These are phyloP conservation scores for Coenonympha glycerion DNA, from an alignment of 2,888 invertebrate species.

Conservation along the genomic window DNA sequence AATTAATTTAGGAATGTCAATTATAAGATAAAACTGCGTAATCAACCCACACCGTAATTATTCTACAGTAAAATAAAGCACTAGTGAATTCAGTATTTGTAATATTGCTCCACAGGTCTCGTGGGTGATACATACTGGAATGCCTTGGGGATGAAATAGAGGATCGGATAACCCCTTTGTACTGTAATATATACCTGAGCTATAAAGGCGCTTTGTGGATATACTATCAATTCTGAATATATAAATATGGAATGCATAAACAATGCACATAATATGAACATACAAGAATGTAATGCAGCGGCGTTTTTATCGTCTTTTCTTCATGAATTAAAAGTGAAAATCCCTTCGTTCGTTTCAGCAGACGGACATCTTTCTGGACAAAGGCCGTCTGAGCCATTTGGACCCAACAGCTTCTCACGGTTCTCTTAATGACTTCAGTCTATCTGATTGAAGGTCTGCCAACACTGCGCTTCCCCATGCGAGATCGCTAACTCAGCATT, in stretches of 20 bases:
- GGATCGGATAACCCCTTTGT: constrained; percentile 7
- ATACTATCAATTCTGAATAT: not conserved
- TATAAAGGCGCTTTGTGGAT: not conserved
- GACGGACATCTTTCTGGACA: too few relatives aligned
- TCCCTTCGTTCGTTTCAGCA: too few relatives aligned
- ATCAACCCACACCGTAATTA: not conserved
- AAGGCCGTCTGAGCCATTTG: too few relatives aligned
- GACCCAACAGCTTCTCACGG: too few relatives aligned
- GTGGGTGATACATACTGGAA: constrained; percentile 6
- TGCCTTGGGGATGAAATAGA: constrained; percentile 2
- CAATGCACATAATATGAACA: not conserved
- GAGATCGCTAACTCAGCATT: too few relatives aligned
- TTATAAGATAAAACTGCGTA: not conserved
- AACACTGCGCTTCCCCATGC: too few relatives aligned
- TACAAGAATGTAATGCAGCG: too few relatives aligned
- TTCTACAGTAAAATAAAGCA: not conserved
- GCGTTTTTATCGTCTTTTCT: too few relatives aligned
- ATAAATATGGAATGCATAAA: not conserved
- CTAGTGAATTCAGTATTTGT: not conserved
- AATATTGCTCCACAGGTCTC: not conserved
- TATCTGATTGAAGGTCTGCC: too few relatives aligned
- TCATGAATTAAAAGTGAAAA: too few relatives aligned
- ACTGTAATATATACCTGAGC: not conserved
- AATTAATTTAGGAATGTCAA: too few relatives aligned
- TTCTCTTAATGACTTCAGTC: too few relatives aligned